These are phyloP conservation scores for Vannuccia rotundouncinata DNA, from an alignment of 2,888 invertebrate genomes.

Conservation along the genomic window DNA sequence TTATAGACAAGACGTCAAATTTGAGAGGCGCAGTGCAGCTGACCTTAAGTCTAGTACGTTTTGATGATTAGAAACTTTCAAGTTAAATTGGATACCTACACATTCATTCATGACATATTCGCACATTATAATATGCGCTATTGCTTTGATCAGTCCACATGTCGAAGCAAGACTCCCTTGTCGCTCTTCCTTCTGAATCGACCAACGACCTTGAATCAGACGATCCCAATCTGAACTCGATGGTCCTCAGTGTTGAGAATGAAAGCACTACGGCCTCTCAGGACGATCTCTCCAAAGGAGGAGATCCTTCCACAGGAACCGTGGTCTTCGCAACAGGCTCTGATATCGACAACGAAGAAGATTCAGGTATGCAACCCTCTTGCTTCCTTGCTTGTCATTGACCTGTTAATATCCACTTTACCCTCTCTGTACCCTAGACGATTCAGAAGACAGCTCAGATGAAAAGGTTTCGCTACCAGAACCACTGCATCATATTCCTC, in stretches of 20 bases:
- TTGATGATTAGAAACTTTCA: too few species aligned
- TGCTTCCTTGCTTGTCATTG: too few species aligned
- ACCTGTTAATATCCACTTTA: too few species aligned
- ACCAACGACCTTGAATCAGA: not conserved
- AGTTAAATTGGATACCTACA: too few species aligned
- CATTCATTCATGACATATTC: too few species aligned
- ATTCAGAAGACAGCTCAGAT: constrained; percentile 6
- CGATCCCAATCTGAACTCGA: not conserved
- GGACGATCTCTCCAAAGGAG: not conserved
- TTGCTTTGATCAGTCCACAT: not conserved
- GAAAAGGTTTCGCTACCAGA: not conserved
- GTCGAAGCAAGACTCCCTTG: not conserved
- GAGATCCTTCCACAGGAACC: not conserved
- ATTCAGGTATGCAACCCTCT: constrained; percentile 1
- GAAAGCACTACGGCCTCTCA: not conserved
- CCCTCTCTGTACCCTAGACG: too few species aligned
- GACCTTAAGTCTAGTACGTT: too few species aligned
- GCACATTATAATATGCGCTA: too few species aligned
- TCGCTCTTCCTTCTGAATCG: not conserved
- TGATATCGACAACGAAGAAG: not conserved
- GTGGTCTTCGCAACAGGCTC: not conserved
- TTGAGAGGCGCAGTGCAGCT: not conserved
- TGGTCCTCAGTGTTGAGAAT: not conserved
- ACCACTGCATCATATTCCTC: not conserved
- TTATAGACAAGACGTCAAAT: not conserved